Conservation (phyloP, 2,113 vertebrate species). For the Hemibagrus wyckioides region DNA sequence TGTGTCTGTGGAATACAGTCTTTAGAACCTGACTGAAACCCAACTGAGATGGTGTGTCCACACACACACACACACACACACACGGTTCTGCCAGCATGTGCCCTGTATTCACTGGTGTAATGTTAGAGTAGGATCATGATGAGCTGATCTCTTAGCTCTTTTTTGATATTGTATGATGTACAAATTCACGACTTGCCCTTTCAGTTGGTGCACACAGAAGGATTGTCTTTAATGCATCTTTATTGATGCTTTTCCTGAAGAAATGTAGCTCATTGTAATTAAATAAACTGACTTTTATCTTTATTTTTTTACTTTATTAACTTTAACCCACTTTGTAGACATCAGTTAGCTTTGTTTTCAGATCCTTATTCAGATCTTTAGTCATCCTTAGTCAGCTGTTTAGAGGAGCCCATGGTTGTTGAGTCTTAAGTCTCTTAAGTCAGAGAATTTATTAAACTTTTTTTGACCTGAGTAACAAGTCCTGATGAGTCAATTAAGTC, state of each 20-base stretch:
- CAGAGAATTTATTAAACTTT: not conserved
- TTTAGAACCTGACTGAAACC: not conserved
- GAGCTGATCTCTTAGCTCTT: slow-evolving; percentile 14
- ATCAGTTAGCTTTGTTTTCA: not conserved
- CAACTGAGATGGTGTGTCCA: not conserved
- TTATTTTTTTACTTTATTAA: not conserved
- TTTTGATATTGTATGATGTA: not conserved
- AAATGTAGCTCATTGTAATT: not conserved
- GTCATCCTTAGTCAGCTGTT: not conserved
- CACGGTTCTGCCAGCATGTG: not conserved
- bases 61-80: not conserved
- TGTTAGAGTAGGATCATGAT: not conserved
- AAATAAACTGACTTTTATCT: not conserved
- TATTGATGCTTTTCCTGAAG: not conserved
- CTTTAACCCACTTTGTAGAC: not conserved
- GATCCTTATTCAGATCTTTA: not conserved
- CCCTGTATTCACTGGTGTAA: not conserved
- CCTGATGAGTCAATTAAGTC: not conserved
- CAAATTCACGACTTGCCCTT: not conserved
- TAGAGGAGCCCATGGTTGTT: not conserved
- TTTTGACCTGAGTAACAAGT: not conserved
- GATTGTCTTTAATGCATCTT: not conserved
- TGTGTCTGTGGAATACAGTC: not conserved
- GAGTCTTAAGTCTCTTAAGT: not conserved
- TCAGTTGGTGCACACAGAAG: not conserved